Base-by-base conservation (phyloP, 2,888 invertebrate genomes). In the Melieria crassipennis region DNA sequence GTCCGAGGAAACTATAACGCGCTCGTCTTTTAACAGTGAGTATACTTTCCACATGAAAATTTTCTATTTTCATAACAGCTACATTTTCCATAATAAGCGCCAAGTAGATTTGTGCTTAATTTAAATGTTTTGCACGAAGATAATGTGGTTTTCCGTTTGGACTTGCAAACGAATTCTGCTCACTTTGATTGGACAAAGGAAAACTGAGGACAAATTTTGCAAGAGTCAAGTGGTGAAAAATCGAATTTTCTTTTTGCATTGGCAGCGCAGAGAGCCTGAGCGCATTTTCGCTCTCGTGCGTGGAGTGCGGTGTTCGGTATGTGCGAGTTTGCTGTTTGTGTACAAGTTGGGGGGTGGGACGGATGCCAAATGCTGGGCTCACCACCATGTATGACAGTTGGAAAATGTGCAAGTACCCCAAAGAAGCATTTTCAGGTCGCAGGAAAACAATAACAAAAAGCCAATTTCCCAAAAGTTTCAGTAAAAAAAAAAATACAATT, bases 181-280 rank as follows among this genome's bases (percentile, higher is more conserved):
- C 46, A 10, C 57, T 30, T 3, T 30, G 30, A 30, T 30, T 30
- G 30, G 30, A 30, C 2, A 30, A 13, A 13, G 30, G 57, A 13
- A 57, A 57, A 16, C 9, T 43, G 52, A 7, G 55, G 50, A 48
- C 65, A 70, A 72, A 64, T 70, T 69, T 63, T 64, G 70, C 73
- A 73, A 70, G 69, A 65, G 70, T 65, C 66, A 71, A 67, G 64
- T 75, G 70, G 68, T 67, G 73, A 75, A 75, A 75, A 75, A 75
- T 75, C 75, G 73, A 70, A 71, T 71, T 73, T 72, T 72, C 70
- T 50, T 67, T 48, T 55, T 16, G 42, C 52, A 16, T 7, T 11
- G 61, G 42, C 30, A 1, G 47, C 47, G 13, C 55, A 62, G 61
- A 61, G 65, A 62, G 42, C 16, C 30, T 10, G 69, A 69, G 66